phyloP scores from a whole-genome alignment of 2,797 vertebrate genomes.

The Aselliscus stoliczkanus region DNA sequence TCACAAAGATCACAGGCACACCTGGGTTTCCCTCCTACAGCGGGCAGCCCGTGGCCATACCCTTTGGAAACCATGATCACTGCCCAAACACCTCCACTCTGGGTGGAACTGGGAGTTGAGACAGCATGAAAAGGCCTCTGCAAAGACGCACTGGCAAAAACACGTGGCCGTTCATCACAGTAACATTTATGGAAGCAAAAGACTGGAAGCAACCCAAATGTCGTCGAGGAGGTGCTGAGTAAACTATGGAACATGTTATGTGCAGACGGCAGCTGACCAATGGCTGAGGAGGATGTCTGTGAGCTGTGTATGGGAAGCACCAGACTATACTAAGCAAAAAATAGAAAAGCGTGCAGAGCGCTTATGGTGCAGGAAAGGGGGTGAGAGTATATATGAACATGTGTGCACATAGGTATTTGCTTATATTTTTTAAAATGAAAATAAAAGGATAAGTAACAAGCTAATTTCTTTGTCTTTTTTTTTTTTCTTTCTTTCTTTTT shows the following conservation, averaged over 20 bases:
- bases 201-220: neutral
- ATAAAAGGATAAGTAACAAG: neutral
- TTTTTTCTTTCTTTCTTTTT: too few species aligned
- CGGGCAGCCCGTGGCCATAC: neutral
- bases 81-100: neutral
- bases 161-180: neutral
- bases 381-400: too few species aligned
- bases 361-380: neutral
- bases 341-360: neutral
- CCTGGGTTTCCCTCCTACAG: neutral
- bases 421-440: neutral
- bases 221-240: neutral
- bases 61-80: neutral
- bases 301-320: accelerated
- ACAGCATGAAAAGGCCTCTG: neutral
- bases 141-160: neutral
- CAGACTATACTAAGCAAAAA: neutral
- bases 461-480: too few species aligned
- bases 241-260: accelerated
- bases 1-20: neutral
- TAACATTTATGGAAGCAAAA: neutral
- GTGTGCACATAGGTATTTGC: neutral
- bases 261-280: neutral
- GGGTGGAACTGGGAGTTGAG: neutral
- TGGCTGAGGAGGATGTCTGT: accelerated